Evolutionary conservation across 2,797 vertebrate species (phyloP).

Genomic region (Carduelis carduelis): DNA sequence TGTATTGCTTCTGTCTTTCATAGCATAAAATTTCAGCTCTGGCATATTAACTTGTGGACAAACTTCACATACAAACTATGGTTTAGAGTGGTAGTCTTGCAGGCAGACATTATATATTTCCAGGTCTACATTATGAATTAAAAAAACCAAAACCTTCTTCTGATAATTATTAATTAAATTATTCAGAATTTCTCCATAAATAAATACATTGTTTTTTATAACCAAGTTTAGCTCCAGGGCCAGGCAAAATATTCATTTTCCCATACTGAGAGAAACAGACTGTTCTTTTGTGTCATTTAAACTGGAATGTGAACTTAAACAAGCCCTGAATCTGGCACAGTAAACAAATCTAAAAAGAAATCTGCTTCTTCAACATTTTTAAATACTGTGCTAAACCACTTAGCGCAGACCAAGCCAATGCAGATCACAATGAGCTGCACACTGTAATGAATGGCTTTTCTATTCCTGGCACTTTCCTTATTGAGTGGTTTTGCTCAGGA

Average conservation of each 20-base stretch:
- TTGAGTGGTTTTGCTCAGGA: constrained; percentile 52
- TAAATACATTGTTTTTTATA: background rate
- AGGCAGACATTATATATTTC: background rate
- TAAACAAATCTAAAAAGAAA: background rate
- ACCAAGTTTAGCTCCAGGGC: background rate
- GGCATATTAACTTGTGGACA: background rate
- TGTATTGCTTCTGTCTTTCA: background rate
- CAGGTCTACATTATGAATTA: background rate
- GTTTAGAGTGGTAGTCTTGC: background rate
- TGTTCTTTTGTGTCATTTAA: background rate
- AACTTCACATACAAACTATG: background rate
- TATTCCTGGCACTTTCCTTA: constrained; percentile 28
- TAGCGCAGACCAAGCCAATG: background rate
- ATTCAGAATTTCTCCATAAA: background rate
- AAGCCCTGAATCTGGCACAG: background rate
- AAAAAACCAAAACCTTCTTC: background rate
- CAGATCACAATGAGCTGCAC: background rate
- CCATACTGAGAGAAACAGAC: background rate
- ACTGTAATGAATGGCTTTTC: constrained; percentile 39
- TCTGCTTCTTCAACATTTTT: constrained; percentile 12
- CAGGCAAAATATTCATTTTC: background rate
- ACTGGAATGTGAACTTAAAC: background rate
- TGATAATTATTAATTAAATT: background rate
- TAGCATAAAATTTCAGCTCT: background rate
- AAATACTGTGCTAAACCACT: constrained; percentile 10